These are phyloP conservation scores for Phthorimaea operculella DNA, from an alignment of 1,140 invertebrate genomes.

Conservation along the genomic window DNA sequence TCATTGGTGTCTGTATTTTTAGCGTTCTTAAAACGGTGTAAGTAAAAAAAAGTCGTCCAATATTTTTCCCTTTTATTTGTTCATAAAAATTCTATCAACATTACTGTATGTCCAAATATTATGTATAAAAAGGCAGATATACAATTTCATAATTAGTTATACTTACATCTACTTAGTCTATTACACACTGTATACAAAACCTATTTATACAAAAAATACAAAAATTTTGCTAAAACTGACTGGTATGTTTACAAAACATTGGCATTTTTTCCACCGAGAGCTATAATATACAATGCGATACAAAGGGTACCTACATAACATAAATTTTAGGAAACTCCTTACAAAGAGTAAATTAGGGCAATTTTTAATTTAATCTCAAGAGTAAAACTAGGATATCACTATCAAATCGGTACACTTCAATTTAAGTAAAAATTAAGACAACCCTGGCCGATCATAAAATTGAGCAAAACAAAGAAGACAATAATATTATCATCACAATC, in stretches of 20 bases:
- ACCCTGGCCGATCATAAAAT: no score
- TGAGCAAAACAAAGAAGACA: no score
- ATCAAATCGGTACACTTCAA: background rate
- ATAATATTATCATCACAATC: no score
- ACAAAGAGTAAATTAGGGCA: background rate
- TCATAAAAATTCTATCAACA: constrained; percentile 10
- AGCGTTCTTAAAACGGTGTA: no score
- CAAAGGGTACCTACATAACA: background rate
- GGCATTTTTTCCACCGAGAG: constrained; percentile 29
- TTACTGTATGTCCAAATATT: constrained; percentile 18
- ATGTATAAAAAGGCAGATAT: constrained; percentile 25
- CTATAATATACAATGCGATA: constrained; percentile 17
- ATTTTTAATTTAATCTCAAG: constrained; percentile 4
- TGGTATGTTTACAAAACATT: constrained; percentile 29
- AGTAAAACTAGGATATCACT: background rate
- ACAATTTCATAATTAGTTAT: constrained; percentile 14
- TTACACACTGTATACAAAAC: constrained; percentile 17
- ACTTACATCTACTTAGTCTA: constrained; percentile 19
- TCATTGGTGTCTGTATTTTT: no score
- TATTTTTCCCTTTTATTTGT: constrained; percentile 10
- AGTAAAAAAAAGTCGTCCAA: background rate
- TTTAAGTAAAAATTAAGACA: no score
- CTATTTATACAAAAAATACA: constrained; percentile 29
- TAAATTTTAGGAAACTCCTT: background rate
- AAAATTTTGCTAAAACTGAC: constrained; percentile 30